Conservation (phyloP, 2,888 invertebrate genomes). For the Latrodectus elegans region DNA sequence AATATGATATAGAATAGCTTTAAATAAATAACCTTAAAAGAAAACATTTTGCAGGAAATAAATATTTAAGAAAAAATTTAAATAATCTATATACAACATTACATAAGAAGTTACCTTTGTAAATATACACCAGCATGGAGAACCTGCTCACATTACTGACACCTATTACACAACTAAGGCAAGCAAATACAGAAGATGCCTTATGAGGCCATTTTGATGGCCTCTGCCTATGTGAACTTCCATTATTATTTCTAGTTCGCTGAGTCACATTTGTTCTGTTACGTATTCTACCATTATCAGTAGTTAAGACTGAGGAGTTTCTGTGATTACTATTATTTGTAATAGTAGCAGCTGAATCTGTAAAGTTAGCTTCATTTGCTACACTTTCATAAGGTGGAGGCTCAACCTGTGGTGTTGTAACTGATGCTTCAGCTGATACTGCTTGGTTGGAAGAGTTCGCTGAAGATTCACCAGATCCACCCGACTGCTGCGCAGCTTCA, state of each 20-base stretch:
- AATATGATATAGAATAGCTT: too few relatives aligned
- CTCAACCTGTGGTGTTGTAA: constrained; percentile 17
- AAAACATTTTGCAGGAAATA: too few relatives aligned
- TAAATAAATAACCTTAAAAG: too few relatives aligned
- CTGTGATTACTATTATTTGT: background rate
- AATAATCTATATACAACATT: too few relatives aligned
- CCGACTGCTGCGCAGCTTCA: constrained; percentile 26
- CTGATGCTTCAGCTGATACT: background rate
- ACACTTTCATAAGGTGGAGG: constrained; percentile 62
- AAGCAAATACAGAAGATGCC: constrained; percentile 64
- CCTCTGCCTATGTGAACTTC: constrained; percentile 35
- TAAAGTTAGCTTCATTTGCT: constrained; percentile 5
- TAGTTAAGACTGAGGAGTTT: constrained; percentile 8
- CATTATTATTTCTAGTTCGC: constrained; percentile 19
- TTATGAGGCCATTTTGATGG: constrained; percentile 66
- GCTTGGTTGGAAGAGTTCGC: background rate
- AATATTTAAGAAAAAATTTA: too few relatives aligned
- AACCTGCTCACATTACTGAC: constrained; percentile 68
- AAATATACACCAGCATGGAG: constrained; percentile 68
- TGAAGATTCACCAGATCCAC: constrained; percentile 14
- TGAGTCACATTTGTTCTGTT: background rate
- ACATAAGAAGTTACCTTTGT: constrained; percentile 57
- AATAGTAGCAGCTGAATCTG: background rate
- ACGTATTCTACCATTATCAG: background rate
- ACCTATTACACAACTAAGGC: constrained; percentile 63